These are phyloP conservation scores for Nasonia vitripennis DNA, from an alignment of 1,140 invertebrate genomes.

Conservation along the genomic window DNA sequence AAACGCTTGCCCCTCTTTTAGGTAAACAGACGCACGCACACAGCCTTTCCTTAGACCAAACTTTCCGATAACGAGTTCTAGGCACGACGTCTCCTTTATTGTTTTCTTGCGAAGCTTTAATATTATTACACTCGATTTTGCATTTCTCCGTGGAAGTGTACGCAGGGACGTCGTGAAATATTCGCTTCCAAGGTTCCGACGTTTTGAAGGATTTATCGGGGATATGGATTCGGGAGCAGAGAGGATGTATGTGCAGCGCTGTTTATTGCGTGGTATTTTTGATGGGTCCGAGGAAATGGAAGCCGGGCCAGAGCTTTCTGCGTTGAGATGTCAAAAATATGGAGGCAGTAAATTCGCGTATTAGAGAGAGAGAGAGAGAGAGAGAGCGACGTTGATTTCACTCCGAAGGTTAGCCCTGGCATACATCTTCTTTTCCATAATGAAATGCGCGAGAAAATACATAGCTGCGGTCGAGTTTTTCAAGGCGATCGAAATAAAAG, in stretches of 20 bases:
- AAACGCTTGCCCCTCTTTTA: neutral
- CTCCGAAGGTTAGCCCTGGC: neutral
- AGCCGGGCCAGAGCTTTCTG: neutral
- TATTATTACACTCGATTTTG: neutral
- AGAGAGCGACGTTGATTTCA: neutral
- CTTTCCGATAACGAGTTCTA: neutral
- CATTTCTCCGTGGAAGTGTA: no score
- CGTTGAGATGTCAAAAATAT: neutral
- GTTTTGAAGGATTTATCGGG: conserved; percentile 29
- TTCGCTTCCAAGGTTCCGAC: conserved; percentile 3
- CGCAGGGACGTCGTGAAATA: neutral
- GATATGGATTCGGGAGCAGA: neutral
- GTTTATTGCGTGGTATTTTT: conserved; percentile 15
- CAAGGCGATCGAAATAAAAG: no score
- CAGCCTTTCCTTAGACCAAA: neutral
- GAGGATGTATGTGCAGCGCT: neutral
- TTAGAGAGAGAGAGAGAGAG: no score
- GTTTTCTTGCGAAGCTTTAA: neutral
- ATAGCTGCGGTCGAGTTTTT: no score
- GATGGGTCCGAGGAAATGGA: conserved; percentile 10
- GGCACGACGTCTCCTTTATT: neutral
- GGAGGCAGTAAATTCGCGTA: neutral
- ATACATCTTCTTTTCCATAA: neutral
- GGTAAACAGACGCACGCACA: no score
- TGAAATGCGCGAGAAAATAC: neutral